These are phyloP conservation scores for Oophaga sylvatica DNA, from an alignment of 2,797 vertebrate genomes.

Conservation along the genomic window DNA sequence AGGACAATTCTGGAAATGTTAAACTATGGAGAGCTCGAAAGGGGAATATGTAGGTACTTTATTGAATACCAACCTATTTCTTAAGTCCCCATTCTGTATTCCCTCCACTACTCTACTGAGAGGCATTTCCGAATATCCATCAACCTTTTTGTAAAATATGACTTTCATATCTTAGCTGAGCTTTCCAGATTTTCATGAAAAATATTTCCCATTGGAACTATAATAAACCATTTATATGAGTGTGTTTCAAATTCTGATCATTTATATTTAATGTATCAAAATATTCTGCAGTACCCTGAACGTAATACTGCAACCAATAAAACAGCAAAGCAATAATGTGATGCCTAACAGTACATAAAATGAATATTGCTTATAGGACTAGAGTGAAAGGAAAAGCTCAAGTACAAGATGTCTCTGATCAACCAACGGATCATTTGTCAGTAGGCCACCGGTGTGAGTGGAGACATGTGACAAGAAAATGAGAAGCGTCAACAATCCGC, in stretches of 20 bases:
- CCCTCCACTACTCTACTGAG: conserved; percentile 29
- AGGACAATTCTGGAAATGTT: neutral
- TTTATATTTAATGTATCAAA: conserved; percentile 49
- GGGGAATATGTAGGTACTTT: conserved; percentile 9
- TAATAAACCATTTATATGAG: conserved; percentile 50
- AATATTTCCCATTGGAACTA: conserved; percentile 49
- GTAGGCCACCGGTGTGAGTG: neutral
- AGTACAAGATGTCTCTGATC: conserved; percentile 26
- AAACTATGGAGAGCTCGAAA: neutral
- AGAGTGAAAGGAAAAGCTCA: neutral
- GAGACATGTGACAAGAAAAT: conserved; percentile 27
- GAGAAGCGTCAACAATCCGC: conserved; percentile 5
- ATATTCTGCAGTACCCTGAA: conserved; percentile 33
- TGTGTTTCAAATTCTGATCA: conserved; percentile 47
- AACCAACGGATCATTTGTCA: conserved; percentile 32
- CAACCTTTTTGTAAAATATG: conserved; percentile 51
- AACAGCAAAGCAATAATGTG: conserved; percentile 30
- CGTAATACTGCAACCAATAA: conserved; percentile 42
- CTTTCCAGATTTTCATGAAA: conserved; percentile 47
- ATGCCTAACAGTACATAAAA: conserved; percentile 28
- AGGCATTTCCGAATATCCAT: conserved; percentile 38
- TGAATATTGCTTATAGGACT: conserved; percentile 5
- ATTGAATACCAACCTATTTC: conserved; percentile 36
- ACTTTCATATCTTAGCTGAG: conserved; percentile 52
- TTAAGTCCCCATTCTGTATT: conserved; percentile 31